A percentile compares a stretch with the other conserved stretches of the same genome.
phyloP scores from a whole-genome alignment of 2,113 vertebrate species.

The Serranochromis macrocephalus region DNA sequence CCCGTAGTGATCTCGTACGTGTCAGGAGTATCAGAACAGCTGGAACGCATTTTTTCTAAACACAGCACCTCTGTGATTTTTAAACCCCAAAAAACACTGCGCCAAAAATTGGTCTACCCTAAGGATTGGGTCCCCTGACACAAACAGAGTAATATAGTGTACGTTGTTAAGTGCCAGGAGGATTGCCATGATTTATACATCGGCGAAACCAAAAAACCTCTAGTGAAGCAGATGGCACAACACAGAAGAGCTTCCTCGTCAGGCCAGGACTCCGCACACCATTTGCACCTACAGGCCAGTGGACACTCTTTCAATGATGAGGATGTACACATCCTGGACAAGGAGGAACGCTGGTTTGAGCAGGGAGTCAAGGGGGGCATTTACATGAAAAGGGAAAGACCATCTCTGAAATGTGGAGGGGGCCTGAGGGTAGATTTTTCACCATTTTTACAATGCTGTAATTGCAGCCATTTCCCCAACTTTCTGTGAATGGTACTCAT shows the following conservation, averaged over 20 bases:
- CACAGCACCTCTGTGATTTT: not conserved
- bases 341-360: not conserved
- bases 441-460: not conserved
- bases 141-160: not conserved
- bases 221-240: not conserved
- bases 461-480: not conserved
- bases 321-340: not conserved
- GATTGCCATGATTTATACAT: not conserved
- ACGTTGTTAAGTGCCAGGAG: not conserved
- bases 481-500: not conserved
- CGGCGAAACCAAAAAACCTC: not conserved
- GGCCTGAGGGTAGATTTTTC: not conserved
- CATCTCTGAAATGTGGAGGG: not conserved
- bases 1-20: not conserved
- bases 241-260: not conserved
- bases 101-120: not conserved
- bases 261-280: not conserved
- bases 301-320: not conserved
- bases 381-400: not conserved
- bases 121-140: not conserved
- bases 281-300: not conserved
- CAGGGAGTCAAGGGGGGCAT: not conserved
- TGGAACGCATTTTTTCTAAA: not conserved
- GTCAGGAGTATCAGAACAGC: not conserved
- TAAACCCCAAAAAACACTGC: not conserved